These are phyloP conservation scores for Cephus nigrinus DNA, from an alignment of 2,888 invertebrate species.

Conservation along the genomic window DNA sequence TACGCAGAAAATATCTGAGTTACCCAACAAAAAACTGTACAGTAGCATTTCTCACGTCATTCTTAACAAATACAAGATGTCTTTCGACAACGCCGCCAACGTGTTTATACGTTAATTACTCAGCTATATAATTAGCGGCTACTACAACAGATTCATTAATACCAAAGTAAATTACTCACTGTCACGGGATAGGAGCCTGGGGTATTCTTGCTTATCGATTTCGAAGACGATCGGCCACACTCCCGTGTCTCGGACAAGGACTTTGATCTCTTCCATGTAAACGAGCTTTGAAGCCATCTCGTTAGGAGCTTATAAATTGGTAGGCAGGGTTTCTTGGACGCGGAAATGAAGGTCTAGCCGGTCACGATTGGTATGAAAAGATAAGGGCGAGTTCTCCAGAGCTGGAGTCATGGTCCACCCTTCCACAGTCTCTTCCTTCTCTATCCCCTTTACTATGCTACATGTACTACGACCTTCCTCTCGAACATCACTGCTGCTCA, in stretches of 20 bases:
- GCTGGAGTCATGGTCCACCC: constrained; percentile 30
- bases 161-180: neutral
- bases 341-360: constrained; percentile 64
- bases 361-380: constrained; percentile 60
- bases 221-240: neutral
- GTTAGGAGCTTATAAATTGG: constrained; percentile 59
- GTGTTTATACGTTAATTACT: neutral
- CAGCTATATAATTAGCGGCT: neutral
- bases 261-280: constrained; percentile 54
- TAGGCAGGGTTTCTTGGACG: constrained; percentile 51
- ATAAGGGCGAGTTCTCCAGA: constrained; percentile 56
- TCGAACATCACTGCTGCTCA: constrained; percentile 48
- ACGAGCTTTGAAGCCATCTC: constrained; percentile 54
- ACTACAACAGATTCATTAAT: neutral
- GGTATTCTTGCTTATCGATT: neutral
- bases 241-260: neutral
- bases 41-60: neutral
- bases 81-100: neutral
- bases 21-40: neutral
- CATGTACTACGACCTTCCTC: constrained; percentile 20
- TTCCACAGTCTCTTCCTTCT: constrained; percentile 19
- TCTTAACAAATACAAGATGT: neutral
- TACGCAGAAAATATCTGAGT: neutral
- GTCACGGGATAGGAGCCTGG: neutral
- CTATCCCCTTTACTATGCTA: neutral